Conservation (phyloP, 2,888 invertebrate genomes). For the Pristionchus mayeri region DNA sequence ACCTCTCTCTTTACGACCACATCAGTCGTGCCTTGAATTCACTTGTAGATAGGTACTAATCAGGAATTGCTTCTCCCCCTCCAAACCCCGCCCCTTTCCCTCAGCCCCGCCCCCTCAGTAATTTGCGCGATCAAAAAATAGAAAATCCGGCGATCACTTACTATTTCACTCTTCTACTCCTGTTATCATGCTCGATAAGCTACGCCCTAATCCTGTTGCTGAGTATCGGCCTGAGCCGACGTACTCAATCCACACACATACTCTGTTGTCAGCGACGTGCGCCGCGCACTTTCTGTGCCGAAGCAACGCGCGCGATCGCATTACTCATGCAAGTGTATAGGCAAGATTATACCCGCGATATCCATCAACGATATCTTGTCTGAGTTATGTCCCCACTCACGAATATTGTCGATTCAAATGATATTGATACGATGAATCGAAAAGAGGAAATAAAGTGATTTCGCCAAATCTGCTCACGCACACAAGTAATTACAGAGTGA, state of each 20-base stretch:
- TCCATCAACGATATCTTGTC: conserved; percentile 8
- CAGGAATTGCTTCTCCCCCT: conserved; percentile 18
- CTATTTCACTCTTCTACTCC: not conserved
- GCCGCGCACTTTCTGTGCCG: conserved; percentile 11
- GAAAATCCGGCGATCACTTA: conserved; percentile 41
- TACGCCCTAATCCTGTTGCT: conserved; percentile 40
- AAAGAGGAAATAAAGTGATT: conserved; percentile 44
- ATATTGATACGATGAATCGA: not conserved
- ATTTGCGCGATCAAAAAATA: conserved; percentile 15
- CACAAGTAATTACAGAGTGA: too few species aligned
- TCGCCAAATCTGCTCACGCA: not conserved
- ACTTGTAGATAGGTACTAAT: conserved; percentile 26
- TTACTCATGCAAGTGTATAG: conserved; percentile 5
- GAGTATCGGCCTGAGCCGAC: conserved; percentile 35
- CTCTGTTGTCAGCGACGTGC: conserved; percentile 27
- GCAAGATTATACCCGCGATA: conserved; percentile 31
- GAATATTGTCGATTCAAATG: conserved; percentile 15
- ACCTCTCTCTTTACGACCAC: conserved; percentile 18
- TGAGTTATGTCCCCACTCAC: not conserved
- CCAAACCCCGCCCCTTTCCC: conserved; percentile 18
- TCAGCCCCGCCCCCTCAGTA: not conserved
- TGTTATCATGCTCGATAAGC: not conserved
- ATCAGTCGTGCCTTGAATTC: conserved; percentile 22
- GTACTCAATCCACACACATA: conserved; percentile 36
- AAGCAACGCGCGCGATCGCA: not conserved